Evolutionary conservation across 2,113 vertebrate genomes (phyloP), one percentile per base, ranked within the genome.

Genomic region (Corydoras maculifer): DNA sequence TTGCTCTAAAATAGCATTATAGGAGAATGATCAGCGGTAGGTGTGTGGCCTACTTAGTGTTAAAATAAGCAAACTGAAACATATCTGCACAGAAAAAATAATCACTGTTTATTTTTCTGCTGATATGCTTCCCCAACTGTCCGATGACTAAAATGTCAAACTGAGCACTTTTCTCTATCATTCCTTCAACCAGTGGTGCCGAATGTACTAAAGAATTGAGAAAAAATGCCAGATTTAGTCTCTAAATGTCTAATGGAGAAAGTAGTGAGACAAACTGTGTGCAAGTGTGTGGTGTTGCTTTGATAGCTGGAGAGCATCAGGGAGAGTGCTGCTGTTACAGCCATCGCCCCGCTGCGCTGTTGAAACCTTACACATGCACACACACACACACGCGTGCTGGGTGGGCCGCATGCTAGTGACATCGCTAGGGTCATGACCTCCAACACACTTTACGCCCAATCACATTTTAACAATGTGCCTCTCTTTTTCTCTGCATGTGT

Each of bases 271-370:
- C 14, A 13, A 49, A 57, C 35, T 30, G 65, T 30, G 77, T 69
- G 65, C 60, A 74, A 48, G 74, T 50, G 73, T 63, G 59, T 51
- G 66, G 30, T 62, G 68, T 87, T 91, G 90, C 90, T 91, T 91
- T 91, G 82, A 87, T 90, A 91, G 90, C 90, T 91, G 90, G 89
- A 85, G 86, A 88, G 87, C 86, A 91, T 91, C 90, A 90, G 85
- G 86, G 85, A 80, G 87, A 86, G 87, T 85, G 85, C 83, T 81
- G 81, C 79, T 86, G 88, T 88, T 82, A 86, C 87, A 84, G 82
- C 77, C 81, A 82, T 87, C 84, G 82, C 87, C 88, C 87, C 78
- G 75, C 86, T 87, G 86, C 85, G 87, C 88, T 80, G 85, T 84
- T 71, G 72, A 75, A 73, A 71, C 48, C 76, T 58, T 70, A 72